Conservation (phyloP, 2,797 vertebrate genomes). For the Paguma larvata region DNA sequence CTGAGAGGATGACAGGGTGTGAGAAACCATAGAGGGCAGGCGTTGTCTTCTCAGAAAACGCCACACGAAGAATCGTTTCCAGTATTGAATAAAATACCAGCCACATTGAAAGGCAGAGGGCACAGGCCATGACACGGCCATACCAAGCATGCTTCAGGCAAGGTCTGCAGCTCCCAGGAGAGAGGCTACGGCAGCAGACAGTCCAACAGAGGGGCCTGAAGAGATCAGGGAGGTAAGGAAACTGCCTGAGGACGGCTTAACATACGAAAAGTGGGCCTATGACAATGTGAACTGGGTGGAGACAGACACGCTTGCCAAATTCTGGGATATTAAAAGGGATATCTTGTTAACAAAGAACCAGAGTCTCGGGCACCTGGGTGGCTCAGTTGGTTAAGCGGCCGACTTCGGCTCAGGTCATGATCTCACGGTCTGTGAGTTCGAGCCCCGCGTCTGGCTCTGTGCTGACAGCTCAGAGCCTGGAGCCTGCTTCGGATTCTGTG, state of each 20-base stretch:
- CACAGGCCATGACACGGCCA: accelerated
- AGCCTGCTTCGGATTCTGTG: too few relatives aligned
- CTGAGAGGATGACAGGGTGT: not conserved
- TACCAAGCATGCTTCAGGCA: accelerated
- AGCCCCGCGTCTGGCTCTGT: too few relatives aligned
- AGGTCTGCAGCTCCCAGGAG: too few relatives aligned
- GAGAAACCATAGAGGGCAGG: not conserved
- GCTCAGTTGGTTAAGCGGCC: too few relatives aligned
- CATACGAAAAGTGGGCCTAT: not conserved
- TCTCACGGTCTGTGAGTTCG: too few relatives aligned
- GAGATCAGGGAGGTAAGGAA: not conserved
- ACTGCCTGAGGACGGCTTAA: not conserved
- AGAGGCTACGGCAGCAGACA: accelerated
- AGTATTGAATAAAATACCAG: not conserved
- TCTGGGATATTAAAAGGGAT: not conserved
- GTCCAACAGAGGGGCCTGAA: not conserved
- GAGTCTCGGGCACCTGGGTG: too few relatives aligned
- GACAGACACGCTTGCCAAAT: not conserved
- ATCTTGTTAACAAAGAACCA: not conserved
- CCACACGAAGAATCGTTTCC: not conserved
- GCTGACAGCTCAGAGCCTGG: too few relatives aligned
- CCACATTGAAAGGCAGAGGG: not conserved
- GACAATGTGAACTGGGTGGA: not conserved
- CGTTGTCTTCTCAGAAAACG: not conserved
- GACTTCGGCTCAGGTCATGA: too few relatives aligned